A percentile compares a stretch with the other conserved stretches of the same genome.
These are phyloP conservation scores for Hemibagrus guttatus DNA, from an alignment of 2,797 vertebrate genomes.

Conservation along the genomic window DNA sequence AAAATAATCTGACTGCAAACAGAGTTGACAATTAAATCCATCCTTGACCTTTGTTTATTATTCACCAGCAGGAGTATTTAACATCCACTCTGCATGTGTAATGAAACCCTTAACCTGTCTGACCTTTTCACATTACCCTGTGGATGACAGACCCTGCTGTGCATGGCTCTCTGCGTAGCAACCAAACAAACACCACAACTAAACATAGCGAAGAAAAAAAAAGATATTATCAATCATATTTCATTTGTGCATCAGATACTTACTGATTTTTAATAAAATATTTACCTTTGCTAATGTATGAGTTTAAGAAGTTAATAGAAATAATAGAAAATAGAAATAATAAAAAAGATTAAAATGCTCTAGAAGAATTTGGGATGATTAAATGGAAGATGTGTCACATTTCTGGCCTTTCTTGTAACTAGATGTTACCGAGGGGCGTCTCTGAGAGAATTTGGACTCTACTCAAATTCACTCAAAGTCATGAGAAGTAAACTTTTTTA, in stretches of 20 bases:
- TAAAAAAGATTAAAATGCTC: background rate
- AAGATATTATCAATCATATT: too few relatives aligned
- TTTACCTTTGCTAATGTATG: background rate
- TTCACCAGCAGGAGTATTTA: constrained; percentile 37
- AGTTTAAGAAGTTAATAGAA: background rate
- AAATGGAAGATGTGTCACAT: background rate
- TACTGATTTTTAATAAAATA: background rate
- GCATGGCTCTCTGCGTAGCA: constrained; percentile 5
- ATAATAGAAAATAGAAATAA: background rate
- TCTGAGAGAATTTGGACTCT: background rate
- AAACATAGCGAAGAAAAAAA: background rate
- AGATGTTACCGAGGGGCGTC: background rate
- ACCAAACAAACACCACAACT: constrained; percentile 7
- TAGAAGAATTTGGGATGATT: background rate
- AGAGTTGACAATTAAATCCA: constrained; percentile 15
- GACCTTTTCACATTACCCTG: constrained; percentile 43
- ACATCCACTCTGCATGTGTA: constrained; percentile 40
- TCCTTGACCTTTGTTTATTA: constrained; percentile 37
- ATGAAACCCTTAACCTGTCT: constrained; percentile 49
- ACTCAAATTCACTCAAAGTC: background rate
- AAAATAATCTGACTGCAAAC: constrained; percentile 22
- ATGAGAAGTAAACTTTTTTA: background rate
- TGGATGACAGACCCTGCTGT: constrained; percentile 47
- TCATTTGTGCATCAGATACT: background rate
- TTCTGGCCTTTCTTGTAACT: background rate